Percentiles rank a stretch among this genome's conserved stretches.
Evolutionary conservation across 2,888 invertebrate species (phyloP).

Genomic region (Synanthedon myopaeformis): DNA sequence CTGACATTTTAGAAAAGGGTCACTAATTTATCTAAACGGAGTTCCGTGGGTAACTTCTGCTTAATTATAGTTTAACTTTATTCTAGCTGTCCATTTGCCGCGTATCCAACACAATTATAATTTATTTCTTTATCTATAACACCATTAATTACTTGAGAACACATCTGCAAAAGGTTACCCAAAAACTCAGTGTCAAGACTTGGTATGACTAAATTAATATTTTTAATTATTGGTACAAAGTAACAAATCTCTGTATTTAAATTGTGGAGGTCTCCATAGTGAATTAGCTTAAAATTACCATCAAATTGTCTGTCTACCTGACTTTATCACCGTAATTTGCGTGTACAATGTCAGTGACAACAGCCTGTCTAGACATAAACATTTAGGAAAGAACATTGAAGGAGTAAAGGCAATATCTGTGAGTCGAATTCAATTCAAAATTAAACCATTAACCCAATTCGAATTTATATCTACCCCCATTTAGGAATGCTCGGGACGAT

Average conservation of each 20-base stretch:
- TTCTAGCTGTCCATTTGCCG: constrained; percentile 26
- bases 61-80: constrained; percentile 66
- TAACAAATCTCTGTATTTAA: no score
- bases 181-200: no score
- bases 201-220: no score
- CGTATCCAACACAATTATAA: neutral
- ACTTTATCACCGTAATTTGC: no score
- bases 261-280: no score
- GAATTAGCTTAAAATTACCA: no score
- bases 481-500: constrained; percentile 11
- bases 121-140: no score
- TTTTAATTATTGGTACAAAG: no score
- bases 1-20: constrained; percentile 66
- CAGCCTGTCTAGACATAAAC: neutral
- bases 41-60: constrained; percentile 38
- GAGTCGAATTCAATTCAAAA: constrained; percentile 11
- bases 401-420: neutral
- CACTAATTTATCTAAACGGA: constrained; percentile 62
- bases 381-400: neutral
- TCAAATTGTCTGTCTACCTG: no score
- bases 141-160: no score
- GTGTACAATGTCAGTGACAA: neutral
- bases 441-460: constrained; percentile 20
- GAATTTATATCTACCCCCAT: constrained; percentile 16
- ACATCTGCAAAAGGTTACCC: no score